Conservation (phyloP, 2,113 vertebrate genomes). For the Pygoscelis antarcticus region DNA sequence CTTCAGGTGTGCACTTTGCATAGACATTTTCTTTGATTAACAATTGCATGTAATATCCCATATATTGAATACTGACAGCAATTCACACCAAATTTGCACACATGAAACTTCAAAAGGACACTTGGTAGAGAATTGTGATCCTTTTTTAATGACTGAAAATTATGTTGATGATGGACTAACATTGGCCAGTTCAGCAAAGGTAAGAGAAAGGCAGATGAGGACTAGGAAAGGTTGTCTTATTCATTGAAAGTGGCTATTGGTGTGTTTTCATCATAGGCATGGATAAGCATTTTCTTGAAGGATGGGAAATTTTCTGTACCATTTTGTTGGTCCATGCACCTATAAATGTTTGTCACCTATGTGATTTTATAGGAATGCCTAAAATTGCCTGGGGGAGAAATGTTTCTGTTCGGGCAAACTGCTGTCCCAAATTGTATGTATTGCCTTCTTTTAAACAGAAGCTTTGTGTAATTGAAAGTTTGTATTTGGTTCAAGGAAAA, state of each 20-base stretch:
- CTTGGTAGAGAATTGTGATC: not conserved
- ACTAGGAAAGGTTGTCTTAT: not conserved
- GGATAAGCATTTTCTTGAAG: not conserved
- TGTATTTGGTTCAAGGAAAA: not conserved
- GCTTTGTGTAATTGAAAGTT: not conserved
- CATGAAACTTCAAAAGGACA: not conserved
- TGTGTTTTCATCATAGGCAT: rapidly evolving
- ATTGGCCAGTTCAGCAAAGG: not conserved
- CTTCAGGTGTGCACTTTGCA: rapidly evolving
- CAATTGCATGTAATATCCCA: rapidly evolving
- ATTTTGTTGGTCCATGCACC: not conserved
- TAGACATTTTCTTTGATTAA: not conserved
- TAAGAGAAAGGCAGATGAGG: not conserved
- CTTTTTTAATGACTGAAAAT: not conserved
- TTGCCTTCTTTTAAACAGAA: not conserved
- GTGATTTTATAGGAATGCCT: not conserved
- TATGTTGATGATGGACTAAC: not conserved
- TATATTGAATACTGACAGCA: not conserved
- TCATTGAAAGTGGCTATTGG: not conserved
- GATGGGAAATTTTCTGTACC: not conserved
- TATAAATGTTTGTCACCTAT: not conserved
- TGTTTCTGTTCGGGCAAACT: not conserved
- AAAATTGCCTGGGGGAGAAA: not conserved
- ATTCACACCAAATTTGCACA: not conserved
- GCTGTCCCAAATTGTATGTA: not conserved